Base-by-base conservation (phyloP, 30 jellyfish, hydroid and myxozoan species). In the Sanderia malayensis region DNA sequence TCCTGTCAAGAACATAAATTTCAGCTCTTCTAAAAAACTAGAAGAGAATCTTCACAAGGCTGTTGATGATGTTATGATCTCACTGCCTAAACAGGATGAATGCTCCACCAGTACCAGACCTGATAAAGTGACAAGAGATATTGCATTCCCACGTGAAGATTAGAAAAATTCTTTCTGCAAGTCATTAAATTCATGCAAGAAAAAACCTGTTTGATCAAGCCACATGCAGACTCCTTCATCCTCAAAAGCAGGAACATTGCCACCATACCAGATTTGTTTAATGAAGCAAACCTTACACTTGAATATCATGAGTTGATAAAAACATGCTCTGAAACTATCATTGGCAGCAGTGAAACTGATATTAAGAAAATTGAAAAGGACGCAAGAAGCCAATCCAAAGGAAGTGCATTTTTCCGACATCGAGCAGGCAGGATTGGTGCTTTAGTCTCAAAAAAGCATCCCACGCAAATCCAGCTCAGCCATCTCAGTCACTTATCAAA, bases 401-500 rank as follows among this genome's bases (percentile, higher is more conserved):
- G 91, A 10, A 65, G 47, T 2, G 76, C 66, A 55, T 66, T 79
- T 58, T 79, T 57, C 53, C 41, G 34, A 31, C 91, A 64, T 41
- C 41, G 91, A 62, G 80, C 87, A 25, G 87, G 87, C 41, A 59
- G 87, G 70, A 62, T 75, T 58, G 87, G 78, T 44, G 91, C 91
- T 1, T 79, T 82, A 44, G 72, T 47, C 4, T 59, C 72, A 44
- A 45, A 65, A 34, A 46, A 26, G 87, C 78, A 59, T 31, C 68
- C 20, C 82, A 70, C 71, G 57, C 84, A 63, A 77, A 77, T 49
- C 53, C 71, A 46, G 73, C 86, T 27, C 86, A 74, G 86, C 86
- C 76, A 58, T 74, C 76, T 58, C 75, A 74, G 44, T 31, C 76
- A 31, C 44, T 74, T 31, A 58, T 74, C 68, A 74, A 58, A 31